Percentiles rank a stretch among this genome's conserved stretches.
Conservation (phyloP, 1,140 invertebrate species). For the Cotesia chilonis region DNA sequence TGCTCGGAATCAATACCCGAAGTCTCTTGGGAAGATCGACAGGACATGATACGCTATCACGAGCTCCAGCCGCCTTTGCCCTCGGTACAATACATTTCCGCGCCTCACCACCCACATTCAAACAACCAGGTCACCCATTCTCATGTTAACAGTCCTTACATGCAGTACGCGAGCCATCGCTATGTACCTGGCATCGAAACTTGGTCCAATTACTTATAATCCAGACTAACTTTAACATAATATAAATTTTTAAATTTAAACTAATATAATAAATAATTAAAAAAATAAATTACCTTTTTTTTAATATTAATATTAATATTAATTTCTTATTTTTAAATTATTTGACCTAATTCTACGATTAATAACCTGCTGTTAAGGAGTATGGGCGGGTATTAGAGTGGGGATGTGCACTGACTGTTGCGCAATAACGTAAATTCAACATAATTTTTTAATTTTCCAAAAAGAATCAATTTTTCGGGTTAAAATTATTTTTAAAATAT, state of each 20-base stretch:
- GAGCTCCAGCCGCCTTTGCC: conserved; percentile 64
- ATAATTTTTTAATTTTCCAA: too few species aligned
- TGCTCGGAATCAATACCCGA: conserved; percentile 52
- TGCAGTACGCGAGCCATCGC: conserved; percentile 52
- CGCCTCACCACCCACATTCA: conserved; percentile 51
- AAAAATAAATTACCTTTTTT: background rate
- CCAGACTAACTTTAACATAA: too few species aligned
- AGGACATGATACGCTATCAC: conserved; percentile 65
- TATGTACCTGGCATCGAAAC: conserved; percentile 57
- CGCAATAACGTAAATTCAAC: too few species aligned
- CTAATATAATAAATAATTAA: background rate
- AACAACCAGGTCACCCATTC: conserved; percentile 46
- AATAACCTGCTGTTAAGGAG: background rate
- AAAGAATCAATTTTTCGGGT: too few species aligned
- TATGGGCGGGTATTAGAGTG: too few species aligned
- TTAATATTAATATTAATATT: too few species aligned
- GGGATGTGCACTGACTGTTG: too few species aligned
- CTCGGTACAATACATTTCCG: conserved; percentile 56
- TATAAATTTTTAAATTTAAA: too few species aligned
- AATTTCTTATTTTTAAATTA: too few species aligned
- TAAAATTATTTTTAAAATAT: too few species aligned
- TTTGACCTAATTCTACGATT: background rate
- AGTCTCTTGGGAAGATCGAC: conserved; percentile 56
- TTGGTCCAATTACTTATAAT: conserved; percentile 52
- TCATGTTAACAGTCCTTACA: conserved; percentile 43